A percentile compares a stretch with the other conserved stretches of the same genome.
phyloP scores from a whole-genome alignment of 2,113 vertebrate genomes.

The Sander vitreus region DNA sequence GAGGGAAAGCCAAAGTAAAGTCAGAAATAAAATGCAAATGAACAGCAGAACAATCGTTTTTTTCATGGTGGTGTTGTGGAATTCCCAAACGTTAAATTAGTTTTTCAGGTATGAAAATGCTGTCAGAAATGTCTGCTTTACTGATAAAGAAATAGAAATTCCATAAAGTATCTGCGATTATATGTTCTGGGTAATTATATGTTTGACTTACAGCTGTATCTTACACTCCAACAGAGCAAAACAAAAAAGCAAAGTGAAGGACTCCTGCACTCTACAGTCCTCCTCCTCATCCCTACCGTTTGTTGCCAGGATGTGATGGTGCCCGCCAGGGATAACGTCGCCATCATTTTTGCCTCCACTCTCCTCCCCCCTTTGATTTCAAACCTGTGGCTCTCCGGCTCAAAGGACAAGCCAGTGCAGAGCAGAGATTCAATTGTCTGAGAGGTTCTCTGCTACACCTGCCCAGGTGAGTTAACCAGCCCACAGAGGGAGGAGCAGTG shows the following conservation, averaged over 20 bases:
- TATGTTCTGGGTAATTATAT: neutral
- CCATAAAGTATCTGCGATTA: neutral
- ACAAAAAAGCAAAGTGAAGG: neutral
- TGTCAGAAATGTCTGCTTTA: neutral
- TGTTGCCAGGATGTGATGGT: conserved; percentile 75
- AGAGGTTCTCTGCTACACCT: conserved; percentile 64
- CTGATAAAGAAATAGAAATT: neutral
- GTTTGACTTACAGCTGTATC: neutral
- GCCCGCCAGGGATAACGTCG: conserved; percentile 81
- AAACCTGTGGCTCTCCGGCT: conserved; percentile 33
- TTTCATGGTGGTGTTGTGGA: neutral
- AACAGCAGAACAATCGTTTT: neutral
- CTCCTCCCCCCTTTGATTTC: conserved; percentile 31
- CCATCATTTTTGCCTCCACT: conserved; percentile 80
- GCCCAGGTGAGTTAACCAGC: conserved; percentile 70
- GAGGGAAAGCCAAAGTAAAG: neutral
- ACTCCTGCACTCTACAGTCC: neutral
- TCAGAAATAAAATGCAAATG: neutral
- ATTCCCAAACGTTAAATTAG: neutral
- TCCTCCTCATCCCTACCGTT: conserved; percentile 79
- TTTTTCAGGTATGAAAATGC: neutral
- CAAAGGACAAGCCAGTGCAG: neutral
- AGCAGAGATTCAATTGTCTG: conserved; percentile 28
- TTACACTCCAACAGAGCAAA: neutral
- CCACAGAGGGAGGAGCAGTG: conserved; percentile 35